Evolutionary conservation across 1,140 invertebrate species (phyloP), one percentile per base, ranked within the genome.

Genomic region (Sitophilus oryzae): DNA sequence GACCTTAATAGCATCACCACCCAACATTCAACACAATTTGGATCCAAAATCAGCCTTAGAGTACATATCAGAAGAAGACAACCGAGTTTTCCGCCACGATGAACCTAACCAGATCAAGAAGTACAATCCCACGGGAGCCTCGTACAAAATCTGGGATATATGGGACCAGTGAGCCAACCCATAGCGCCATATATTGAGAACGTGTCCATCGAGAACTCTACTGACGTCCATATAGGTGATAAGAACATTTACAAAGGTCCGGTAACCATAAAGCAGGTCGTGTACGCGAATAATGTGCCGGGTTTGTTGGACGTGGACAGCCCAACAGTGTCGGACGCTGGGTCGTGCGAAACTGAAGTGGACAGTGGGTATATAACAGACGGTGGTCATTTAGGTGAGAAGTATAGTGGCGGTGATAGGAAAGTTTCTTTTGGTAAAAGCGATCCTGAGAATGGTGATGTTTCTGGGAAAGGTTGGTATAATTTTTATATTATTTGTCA

Each of bases 241-340:
- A 83, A 81, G 58, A 81, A 79, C 2, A 78, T 78, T 58, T 82
- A 81, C 64, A 78, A 82, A 52, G 81, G 80, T 14, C 80, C 80
- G 1, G 81, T 83, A 3, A 82, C 80, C 23, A 82, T 84, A 57
- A 82, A 82, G 63, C 80, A 82, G 62, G 76, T 82, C 61, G 72
- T 82, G 54, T 77, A 76, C 19, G 58, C 58, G 8, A 67, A 66
- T 50, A n/a, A n/a, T n/a, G n/a, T n/a, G n/a, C n/a, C n/a, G n/a
- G n/a, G n/a, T n/a, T n/a, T n/a, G n/a, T n/a, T n/a, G n/a, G n/a
- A n/a, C n/a, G n/a, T n/a, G n/a, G n/a, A n/a, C n/a, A n/a, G n/a
- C n/a, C n/a, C n/a, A n/a, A n/a, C n/a, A n/a, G n/a, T n/a, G n/a
- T n/a, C n/a, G n/a, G n/a, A n/a, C n/a, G n/a, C n/a, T n/a, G n/a